These are phyloP conservation scores for Neopelma chrysocephalum DNA, from an alignment of 2,797 vertebrate genomes.

Conservation along the genomic window DNA sequence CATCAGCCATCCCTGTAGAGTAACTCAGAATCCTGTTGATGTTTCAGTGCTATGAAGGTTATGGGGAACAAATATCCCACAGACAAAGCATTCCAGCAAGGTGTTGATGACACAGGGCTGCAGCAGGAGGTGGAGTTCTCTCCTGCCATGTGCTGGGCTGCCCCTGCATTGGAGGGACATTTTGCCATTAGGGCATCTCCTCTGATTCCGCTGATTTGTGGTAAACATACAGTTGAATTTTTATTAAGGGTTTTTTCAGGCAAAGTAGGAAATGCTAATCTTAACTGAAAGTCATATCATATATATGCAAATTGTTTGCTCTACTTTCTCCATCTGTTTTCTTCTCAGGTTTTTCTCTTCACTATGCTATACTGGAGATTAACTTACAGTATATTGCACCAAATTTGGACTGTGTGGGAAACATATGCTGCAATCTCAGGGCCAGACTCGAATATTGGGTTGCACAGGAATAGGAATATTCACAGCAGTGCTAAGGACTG, in stretches of 20 bases:
- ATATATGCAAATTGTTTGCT: constrained; percentile 69
- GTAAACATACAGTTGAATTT: not conserved
- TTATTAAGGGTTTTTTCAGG: constrained; percentile 49
- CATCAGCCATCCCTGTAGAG: not conserved
- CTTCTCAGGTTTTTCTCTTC: constrained; percentile 47
- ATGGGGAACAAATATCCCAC: not conserved
- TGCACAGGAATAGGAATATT: constrained; percentile 59
- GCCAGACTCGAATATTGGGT: constrained; percentile 56
- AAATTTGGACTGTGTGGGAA: constrained; percentile 59
- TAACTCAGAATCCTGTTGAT: not conserved
- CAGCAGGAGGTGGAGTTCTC: not conserved
- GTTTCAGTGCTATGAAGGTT: not conserved
- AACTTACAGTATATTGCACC: constrained; percentile 52
- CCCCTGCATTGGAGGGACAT: not conserved
- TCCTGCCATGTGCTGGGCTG: not conserved
- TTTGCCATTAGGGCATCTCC: not conserved
- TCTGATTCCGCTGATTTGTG: not conserved
- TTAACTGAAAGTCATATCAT: constrained; percentile 62
- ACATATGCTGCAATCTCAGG: constrained; percentile 64
- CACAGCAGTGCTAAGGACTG: constrained; percentile 44
- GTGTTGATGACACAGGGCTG: not conserved
- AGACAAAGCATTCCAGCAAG: not conserved
- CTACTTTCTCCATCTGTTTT: constrained; percentile 70
- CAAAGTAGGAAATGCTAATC: constrained; percentile 53
- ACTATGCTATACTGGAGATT: constrained; percentile 52